These are phyloP conservation scores for Holcopasites calliopsidis DNA, from an alignment of 1,140 invertebrate genomes.

Conservation along the genomic window DNA sequence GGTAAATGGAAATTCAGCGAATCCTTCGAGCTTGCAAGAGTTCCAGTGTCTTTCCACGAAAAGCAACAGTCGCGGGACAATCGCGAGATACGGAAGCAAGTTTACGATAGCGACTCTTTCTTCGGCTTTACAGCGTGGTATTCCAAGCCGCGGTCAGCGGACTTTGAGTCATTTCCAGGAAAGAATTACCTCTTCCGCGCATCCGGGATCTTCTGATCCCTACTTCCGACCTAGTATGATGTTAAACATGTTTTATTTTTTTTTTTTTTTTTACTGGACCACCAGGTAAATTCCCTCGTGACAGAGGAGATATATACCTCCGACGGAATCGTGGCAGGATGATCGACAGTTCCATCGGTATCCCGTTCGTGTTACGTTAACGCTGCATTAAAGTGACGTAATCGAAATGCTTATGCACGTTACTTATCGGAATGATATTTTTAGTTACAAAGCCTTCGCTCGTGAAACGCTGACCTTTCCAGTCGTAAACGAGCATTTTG, in stretches of 20 bases:
- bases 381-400: slow-evolving; percentile 1
- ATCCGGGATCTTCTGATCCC: slow-evolving; percentile 25
- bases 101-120: slow-evolving; percentile 60
- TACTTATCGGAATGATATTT: slow-evolving; percentile 25
- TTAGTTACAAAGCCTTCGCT: neutral
- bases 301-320: neutral
- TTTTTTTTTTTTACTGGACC: neutral
- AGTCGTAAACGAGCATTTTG: neutral
- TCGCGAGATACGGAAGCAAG: slow-evolving; percentile 48
- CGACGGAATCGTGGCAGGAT: neutral
- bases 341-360: neutral
- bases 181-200: slow-evolving; percentile 37
- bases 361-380: slow-evolving; percentile 11
- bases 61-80: slow-evolving; percentile 30
- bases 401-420: slow-evolving; percentile 2
- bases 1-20: neutral
- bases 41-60: slow-evolving; percentile 1
- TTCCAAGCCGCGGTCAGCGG: slow-evolving; percentile 55
- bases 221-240: neutral
- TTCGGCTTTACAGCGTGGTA: slow-evolving; percentile 43
- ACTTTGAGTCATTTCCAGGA: slow-evolving; percentile 41
- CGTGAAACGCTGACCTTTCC: slow-evolving; percentile 24
- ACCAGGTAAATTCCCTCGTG: neutral
- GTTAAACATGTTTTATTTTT: no score
- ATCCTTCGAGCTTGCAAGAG: neutral